Conservation (phyloP, 2,888 invertebrate species). For the Habroteleia sp. region DNA sequence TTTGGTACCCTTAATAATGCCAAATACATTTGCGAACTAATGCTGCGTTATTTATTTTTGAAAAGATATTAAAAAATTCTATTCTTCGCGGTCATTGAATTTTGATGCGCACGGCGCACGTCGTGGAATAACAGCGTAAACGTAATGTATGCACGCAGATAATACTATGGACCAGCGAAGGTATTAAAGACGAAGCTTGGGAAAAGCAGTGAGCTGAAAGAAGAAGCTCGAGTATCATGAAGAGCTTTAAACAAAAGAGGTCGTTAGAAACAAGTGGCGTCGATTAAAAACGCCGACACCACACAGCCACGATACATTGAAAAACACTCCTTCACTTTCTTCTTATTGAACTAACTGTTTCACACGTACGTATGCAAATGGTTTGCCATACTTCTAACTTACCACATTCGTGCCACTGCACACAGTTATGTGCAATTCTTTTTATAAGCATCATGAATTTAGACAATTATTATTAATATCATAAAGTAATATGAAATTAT, state of each 20-base stretch:
- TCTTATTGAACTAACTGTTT: constrained; percentile 40
- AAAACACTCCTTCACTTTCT: constrained; percentile 69
- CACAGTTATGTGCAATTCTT: too few relatives aligned
- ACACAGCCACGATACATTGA: constrained; percentile 71
- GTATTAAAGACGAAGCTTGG: constrained; percentile 52
- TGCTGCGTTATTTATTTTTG: too few relatives aligned
- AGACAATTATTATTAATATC: too few relatives aligned
- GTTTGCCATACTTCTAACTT: too few relatives aligned
- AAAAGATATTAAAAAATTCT: too few relatives aligned
- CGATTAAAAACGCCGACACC: constrained; percentile 76
- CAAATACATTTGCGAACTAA: too few relatives aligned
- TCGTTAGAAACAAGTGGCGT: constrained; percentile 78
- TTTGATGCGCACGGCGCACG: constrained; percentile 33
- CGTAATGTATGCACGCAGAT: constrained; percentile 48
- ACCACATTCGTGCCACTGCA: too few relatives aligned
- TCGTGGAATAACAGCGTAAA: constrained; percentile 22
- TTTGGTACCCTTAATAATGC: too few relatives aligned
- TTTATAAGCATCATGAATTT: too few relatives aligned
- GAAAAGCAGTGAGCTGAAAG: constrained; percentile 51
- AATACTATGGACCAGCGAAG: constrained; percentile 22
- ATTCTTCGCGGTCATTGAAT: constrained; percentile 38
- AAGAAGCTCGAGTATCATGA: constrained; percentile 63
- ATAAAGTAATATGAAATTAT: too few relatives aligned
- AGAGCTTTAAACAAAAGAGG: constrained; percentile 77
- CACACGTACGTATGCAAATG: neutral